Conservation (phyloP, 2,797 vertebrate species). For the Ataeniobius toweri region DNA sequence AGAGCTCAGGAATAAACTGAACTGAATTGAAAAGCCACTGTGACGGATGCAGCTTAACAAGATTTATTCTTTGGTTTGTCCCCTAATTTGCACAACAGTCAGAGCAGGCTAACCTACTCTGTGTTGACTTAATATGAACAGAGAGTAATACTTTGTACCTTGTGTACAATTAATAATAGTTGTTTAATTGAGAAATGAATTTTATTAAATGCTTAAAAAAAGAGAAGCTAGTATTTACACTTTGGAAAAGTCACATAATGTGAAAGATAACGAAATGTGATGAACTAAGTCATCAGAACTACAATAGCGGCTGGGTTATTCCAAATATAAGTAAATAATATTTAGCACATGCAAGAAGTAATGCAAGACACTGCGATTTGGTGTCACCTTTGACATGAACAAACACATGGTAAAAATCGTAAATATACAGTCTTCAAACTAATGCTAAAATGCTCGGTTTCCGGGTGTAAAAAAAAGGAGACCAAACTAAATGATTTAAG, state of each 20-base stretch:
- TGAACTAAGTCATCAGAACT: not conserved
- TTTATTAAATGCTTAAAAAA: not conserved
- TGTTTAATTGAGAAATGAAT: not conserved
- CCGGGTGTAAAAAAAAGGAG: not conserved
- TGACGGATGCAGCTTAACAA: conserved; percentile 35
- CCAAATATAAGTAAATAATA: not conserved
- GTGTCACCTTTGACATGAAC: not conserved
- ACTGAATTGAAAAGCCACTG: conserved; percentile 40
- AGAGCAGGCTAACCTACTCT: not conserved
- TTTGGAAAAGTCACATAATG: not conserved
- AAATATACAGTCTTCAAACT: not conserved
- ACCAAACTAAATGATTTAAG: not conserved
- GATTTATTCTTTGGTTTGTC: conserved; percentile 25
- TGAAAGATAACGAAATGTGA: not conserved
- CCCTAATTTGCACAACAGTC: conserved; percentile 3
- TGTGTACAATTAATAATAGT: not conserved
- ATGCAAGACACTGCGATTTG: not conserved
- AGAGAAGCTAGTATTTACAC: not conserved
- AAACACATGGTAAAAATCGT: not conserved
- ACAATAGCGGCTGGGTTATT: not conserved
- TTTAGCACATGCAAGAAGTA: not conserved
- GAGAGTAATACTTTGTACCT: no score
- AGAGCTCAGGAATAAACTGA: conserved; percentile 30
- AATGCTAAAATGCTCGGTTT: not conserved
- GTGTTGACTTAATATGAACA: not conserved